These are phyloP conservation scores for Psix sp. DNA, from an alignment of 1,140 invertebrate genomes.

Conservation along the genomic window DNA sequence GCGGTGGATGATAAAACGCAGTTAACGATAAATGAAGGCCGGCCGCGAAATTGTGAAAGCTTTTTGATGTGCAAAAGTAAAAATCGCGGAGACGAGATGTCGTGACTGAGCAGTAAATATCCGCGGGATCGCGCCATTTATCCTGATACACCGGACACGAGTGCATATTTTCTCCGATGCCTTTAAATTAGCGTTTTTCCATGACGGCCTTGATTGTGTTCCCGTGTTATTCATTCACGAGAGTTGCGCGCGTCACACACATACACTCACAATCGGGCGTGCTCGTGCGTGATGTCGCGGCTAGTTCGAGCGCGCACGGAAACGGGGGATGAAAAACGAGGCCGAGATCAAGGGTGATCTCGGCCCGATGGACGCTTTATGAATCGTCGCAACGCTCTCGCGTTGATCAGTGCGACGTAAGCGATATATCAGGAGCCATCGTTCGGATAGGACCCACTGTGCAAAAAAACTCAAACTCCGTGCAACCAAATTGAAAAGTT, in stretches of 20 bases:
- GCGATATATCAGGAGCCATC: conserved; percentile 70
- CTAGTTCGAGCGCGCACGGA: conserved; percentile 24
- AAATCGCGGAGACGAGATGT: conserved; percentile 50
- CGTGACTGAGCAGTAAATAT: conserved; percentile 67
- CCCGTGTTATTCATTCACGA: conserved; percentile 53
- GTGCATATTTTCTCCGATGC: conserved; percentile 73
- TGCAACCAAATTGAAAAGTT: conserved; percentile 70
- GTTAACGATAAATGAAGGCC: conserved; percentile 37
- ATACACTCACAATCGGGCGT: background rate
- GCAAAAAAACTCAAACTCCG: conserved; percentile 52
- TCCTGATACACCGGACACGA: conserved; percentile 70
- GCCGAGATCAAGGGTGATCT: conserved; percentile 56
- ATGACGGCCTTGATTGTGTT: conserved; percentile 61
- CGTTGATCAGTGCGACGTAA: conserved; percentile 63
- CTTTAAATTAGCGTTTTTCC: conserved; percentile 73
- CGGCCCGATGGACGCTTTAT: conserved; percentile 32
- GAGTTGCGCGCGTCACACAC: conserved; percentile 28
- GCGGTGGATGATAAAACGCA: conserved; percentile 22
- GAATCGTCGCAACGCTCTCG: conserved; percentile 51
- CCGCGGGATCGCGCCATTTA: conserved; percentile 67
- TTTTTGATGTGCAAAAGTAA: conserved; percentile 57
- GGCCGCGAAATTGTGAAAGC: conserved; percentile 47
- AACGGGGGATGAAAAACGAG: conserved; percentile 55
- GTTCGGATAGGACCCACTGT: conserved; percentile 39
- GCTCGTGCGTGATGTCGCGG: conserved; percentile 11